These are phyloP conservation scores for Neoascia interrupta DNA, from an alignment of 2,888 invertebrate species.

Conservation along the genomic window DNA sequence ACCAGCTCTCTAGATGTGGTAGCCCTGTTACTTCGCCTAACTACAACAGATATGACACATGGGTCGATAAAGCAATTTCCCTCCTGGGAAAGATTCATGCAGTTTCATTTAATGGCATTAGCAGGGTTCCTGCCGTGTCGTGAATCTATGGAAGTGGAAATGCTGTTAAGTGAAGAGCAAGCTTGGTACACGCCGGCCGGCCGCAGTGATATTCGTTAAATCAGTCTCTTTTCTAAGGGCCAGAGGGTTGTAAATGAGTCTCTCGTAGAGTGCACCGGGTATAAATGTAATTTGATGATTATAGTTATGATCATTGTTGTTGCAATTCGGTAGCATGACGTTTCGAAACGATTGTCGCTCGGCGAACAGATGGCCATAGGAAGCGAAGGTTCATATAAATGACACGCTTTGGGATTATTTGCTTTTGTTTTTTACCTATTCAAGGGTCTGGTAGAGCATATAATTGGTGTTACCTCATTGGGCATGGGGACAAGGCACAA, in stretches of 20 bases:
- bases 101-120: slow-evolving; percentile 64
- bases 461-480: slow-evolving; percentile 45
- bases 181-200: not conserved
- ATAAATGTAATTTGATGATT: slow-evolving; percentile 64
- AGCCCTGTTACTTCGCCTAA: too few species aligned
- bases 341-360: slow-evolving; percentile 22
- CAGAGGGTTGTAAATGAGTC: not conserved
- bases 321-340: slow-evolving; percentile 39
- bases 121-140: slow-evolving; percentile 4
- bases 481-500: not conserved
- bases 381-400: not conserved
- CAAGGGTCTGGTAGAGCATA: slow-evolving; percentile 55
- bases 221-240: slow-evolving; percentile 1
- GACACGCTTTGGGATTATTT: slow-evolving; percentile 10
- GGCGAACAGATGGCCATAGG: not conserved
- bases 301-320: slow-evolving; percentile 51
- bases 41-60: slow-evolving; percentile 24
- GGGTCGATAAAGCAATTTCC: slow-evolving; percentile 66
- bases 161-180: slow-evolving; percentile 45
- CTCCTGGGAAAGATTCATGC: slow-evolving; percentile 67
- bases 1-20: too few species aligned
- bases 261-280: too few species aligned
- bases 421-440: slow-evolving; percentile 25
- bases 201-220: slow-evolving; percentile 17
- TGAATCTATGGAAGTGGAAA: slow-evolving; percentile 5